phyloP scores from a whole-genome alignment of 2,888 invertebrate species.

The Piscicola geometra region DNA sequence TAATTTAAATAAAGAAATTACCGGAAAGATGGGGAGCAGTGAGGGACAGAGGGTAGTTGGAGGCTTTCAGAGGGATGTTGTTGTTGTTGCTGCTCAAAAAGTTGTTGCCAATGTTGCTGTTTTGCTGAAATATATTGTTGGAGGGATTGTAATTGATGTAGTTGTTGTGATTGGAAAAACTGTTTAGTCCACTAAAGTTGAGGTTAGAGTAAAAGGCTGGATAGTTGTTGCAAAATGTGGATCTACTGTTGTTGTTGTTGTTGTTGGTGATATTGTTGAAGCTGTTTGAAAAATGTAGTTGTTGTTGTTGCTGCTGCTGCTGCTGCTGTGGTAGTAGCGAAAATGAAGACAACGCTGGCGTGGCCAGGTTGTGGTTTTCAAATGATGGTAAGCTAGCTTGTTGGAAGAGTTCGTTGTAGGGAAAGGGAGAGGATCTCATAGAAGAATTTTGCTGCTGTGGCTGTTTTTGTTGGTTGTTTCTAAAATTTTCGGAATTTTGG shows the following conservation, averaged over 20 bases:
- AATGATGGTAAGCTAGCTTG: not conserved
- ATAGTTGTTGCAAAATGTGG: not conserved
- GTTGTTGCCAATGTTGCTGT: not conserved
- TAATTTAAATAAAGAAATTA: no score
- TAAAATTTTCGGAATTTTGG: no score
- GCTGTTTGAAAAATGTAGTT: not conserved
- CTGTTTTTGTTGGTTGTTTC: no score
- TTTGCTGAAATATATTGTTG: no score
- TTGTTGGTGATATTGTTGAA: not conserved
- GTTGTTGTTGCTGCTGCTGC: not conserved
- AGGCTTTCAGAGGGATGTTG: not conserved
- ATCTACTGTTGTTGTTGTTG: slow-evolving; percentile 1
- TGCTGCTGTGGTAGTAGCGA: not conserved
- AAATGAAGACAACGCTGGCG: not conserved
- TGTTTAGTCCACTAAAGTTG: slow-evolving; percentile 5
- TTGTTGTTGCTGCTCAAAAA: not conserved
- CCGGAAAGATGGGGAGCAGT: slow-evolving; percentile 11
- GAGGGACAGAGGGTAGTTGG: not conserved
- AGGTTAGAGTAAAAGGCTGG: not conserved
- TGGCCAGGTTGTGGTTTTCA: not conserved
- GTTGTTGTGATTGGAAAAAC: not conserved
- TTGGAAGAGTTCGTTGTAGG: slow-evolving; percentile 1
- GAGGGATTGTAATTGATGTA: not conserved
- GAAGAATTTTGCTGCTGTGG: no score
- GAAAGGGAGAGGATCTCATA: not conserved